Evolutionary conservation across 30 jellyfish, hydroid and myxozoan genomes (phyloP), one percentile per base, ranked within the genome.

Genomic region (Aurelia aurita complex sp. Pacific): DNA sequence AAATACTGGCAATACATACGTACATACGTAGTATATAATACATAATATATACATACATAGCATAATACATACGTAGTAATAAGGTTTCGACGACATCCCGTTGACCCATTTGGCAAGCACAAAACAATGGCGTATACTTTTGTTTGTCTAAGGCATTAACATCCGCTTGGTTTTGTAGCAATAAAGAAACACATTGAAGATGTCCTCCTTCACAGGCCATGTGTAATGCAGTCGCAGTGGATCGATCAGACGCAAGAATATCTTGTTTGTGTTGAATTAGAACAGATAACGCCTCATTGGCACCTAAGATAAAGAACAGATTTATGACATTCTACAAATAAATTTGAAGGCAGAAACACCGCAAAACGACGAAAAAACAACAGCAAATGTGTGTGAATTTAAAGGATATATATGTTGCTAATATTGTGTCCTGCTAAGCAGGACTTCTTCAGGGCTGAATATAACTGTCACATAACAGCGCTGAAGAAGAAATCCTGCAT

Each of bases 161-260:
- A 19, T 87, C 85, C 17, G 99, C 99, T 9, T 91, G 97, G 67
- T 94, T 70, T 54, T 94, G 89, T 19, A 94, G 82, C 64, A 94
- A 88, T 15, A 85, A 68, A 17, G 78, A 62, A 19, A 94, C 99
- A 75, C 99, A 94, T 18, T 69, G 86, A 17, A 89, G 80, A 71
- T 94, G 96, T 32, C 99, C 99, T 34, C 97, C 97, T 50, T 89
- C 90, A 10, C 97, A 74, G 16, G 98, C 96, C 99, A 94, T 94
- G 74, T 94, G 99, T 16, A 94, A 83, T 9, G 99, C 99, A 17
- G 99, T 83, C 4, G 97, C 89, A 8, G 85, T 87, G 15, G 91
- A 67, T 11, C 74, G 66, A 57, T 94, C 99, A 18, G 82, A 77
- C 4, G 99, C 97, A 40, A 81, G 68, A 29, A 89, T 76, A 62